These are phyloP conservation scores for Pangasianodon hypophthalmus DNA, from an alignment of 2,113 vertebrate genomes.

Conservation along the genomic window DNA sequence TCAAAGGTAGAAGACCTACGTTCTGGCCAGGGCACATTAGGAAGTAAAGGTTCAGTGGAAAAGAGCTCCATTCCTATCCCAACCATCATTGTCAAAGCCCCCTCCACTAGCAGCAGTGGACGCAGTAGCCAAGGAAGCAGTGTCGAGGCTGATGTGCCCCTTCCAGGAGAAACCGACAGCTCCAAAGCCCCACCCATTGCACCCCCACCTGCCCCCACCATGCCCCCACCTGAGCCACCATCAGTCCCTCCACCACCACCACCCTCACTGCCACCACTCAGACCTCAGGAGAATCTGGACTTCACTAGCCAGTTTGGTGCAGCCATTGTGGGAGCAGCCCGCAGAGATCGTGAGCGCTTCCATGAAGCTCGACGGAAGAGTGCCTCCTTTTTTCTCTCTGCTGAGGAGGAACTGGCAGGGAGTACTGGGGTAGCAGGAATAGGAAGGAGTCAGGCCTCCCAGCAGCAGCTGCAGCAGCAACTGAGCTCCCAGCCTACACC, in stretches of 20 bases:
- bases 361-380: conserved; percentile 85
- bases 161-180: conserved; percentile 69
- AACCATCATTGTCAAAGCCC: conserved; percentile 92
- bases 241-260: conserved; percentile 77
- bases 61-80: conserved; percentile 92
- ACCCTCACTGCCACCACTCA: conserved; percentile 70
- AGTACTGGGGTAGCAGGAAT: conserved; percentile 56
- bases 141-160: conserved; percentile 79
- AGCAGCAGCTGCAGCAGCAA: conserved; percentile 65
- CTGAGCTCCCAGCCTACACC: conserved; percentile 68
- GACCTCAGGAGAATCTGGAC: conserved; percentile 79
- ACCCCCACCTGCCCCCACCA: conserved; percentile 80
- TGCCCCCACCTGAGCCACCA: conserved; percentile 79
- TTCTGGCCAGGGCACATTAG: conserved; percentile 66
- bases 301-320: conserved; percentile 92
- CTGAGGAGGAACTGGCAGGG: conserved; percentile 76
- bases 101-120: conserved; percentile 92
- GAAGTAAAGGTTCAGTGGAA: conserved; percentile 72
- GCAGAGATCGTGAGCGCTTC: conserved; percentile 85
- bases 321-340: conserved; percentile 87
- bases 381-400: conserved; percentile 89
- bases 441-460: conserved; percentile 66
- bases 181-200: conserved; percentile 68
- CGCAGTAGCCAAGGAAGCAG: conserved; percentile 93
- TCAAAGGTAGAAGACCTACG: conserved; percentile 86